Evolutionary conservation across 2,113 vertebrate genomes (phyloP).

Genomic region (Gnathonemus echidnorhynchus): DNA sequence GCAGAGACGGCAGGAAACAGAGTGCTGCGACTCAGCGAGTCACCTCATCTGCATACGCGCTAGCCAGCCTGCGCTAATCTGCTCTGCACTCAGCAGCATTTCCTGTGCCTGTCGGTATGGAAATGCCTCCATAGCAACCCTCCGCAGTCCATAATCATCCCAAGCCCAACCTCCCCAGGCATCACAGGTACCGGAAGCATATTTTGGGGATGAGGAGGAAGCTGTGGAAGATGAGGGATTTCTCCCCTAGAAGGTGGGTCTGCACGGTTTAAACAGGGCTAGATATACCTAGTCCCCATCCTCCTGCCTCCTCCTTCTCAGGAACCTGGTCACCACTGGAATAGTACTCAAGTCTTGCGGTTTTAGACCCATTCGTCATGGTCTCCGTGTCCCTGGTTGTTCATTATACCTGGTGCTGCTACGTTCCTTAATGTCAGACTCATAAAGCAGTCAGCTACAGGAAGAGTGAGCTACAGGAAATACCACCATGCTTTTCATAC

Average conservation of each 20-base stretch:
- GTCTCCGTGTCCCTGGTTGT: background rate
- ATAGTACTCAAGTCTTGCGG: background rate
- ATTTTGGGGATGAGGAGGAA: background rate
- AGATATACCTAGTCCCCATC: background rate
- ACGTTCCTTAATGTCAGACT: background rate
- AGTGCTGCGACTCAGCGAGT: background rate
- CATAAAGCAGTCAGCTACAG: background rate
- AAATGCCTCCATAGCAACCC: background rate
- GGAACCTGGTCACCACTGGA: background rate
- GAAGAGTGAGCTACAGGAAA: background rate
- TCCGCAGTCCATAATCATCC: background rate
- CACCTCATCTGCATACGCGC: background rate
- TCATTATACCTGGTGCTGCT: background rate
- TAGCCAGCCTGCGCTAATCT: background rate
- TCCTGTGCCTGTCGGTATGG: background rate
- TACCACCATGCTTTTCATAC: background rate
- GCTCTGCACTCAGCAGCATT: background rate
- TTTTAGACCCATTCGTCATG: background rate
- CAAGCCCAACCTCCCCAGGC: background rate
- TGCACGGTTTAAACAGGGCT: background rate
- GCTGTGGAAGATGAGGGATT: background rate
- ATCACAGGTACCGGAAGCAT: background rate
- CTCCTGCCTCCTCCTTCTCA: background rate
- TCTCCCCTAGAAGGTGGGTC: background rate
- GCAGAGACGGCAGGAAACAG: background rate